Evolutionary conservation across 2,888 invertebrate genomes (phyloP).

Genomic region (Agelastica alni): DNA sequence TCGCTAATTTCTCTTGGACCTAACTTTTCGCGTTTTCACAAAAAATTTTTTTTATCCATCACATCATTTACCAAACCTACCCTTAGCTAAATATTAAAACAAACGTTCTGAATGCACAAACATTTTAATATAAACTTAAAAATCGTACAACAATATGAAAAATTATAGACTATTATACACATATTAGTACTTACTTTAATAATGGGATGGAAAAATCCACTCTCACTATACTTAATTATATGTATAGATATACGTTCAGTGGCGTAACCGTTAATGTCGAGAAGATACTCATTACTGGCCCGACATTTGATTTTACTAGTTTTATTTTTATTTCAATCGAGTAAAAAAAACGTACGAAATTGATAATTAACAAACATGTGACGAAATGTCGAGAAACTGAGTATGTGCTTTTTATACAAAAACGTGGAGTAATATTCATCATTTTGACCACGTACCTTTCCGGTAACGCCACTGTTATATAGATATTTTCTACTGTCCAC

Average conservation of each 20-base stretch:
- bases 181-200: constrained; percentile 58
- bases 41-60: too few species aligned
- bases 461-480: constrained; percentile 24
- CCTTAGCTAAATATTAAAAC: too few species aligned
- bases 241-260: constrained; percentile 31
- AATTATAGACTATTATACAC: constrained; percentile 78
- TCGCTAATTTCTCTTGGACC: too few species aligned
- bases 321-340: too few species aligned
- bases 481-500: constrained; percentile 45
- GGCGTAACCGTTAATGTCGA: too few species aligned
- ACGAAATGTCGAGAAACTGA: too few species aligned
- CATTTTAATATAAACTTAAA: constrained; percentile 87
- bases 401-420: neutral
- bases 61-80: too few species aligned
- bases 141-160: constrained; percentile 86
- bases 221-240: constrained; percentile 64
- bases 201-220: constrained; percentile 72
- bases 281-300: too few species aligned
- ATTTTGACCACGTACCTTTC: neutral
- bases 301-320: too few species aligned
- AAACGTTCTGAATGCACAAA: constrained; percentile 74
- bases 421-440: neutral
- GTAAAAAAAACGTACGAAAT: too few species aligned
- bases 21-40: too few species aligned
- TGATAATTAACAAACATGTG: too few species aligned